Base-by-base conservation (phyloP, 1,140 invertebrate species). In the Ceratosolen solmsi region DNA sequence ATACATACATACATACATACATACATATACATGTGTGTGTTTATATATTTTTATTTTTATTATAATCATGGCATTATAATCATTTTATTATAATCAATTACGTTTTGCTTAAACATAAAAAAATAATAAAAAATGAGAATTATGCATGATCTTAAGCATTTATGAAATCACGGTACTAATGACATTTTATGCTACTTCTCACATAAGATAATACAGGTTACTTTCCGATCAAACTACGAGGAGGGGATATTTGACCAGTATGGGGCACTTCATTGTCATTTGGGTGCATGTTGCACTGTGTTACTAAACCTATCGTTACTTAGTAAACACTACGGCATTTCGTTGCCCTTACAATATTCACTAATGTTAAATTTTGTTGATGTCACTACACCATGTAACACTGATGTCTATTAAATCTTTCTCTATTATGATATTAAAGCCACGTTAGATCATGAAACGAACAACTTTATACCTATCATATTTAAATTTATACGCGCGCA, bases 211-310 rank as follows among this genome's bases (percentile, higher is more conserved):
- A 22, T 27, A 46, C 0, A 41, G 3, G 0, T 49, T 54, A 25
- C 77, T 71, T 72, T 38, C 78, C 72, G 78, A 68, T 72, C 71
- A 58, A 46, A 13, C 22, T 2, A 49, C 36, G 36, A 49, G 15
- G 20, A 75, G 46, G 36, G 4, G n/a, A n/a, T n/a, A n/a, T n/a
- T n/a, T n/a, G n/a, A n/a, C n/a, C n/a, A n/a, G n/a, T n/a, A n/a
- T n/a, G n/a, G n/a, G n/a, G n/a, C n/a, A n/a, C n/a, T n/a, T n/a
- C n/a, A n/a, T 49, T 54, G 22, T 38, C 36, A 22, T 46, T 51
- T n/a, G 70, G 79, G 70, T 56, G 79, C 71, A 80, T 80, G 79
- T 80, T 80, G 79, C 79, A 80, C 79, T 80, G 79, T 80, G 79
- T 80, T 80, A 80, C 71, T 13, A 25, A 27, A 71, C 25, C 70